phyloP scores from a whole-genome alignment of 2,797 vertebrate species.

The Eupleurogrammus muticus region DNA sequence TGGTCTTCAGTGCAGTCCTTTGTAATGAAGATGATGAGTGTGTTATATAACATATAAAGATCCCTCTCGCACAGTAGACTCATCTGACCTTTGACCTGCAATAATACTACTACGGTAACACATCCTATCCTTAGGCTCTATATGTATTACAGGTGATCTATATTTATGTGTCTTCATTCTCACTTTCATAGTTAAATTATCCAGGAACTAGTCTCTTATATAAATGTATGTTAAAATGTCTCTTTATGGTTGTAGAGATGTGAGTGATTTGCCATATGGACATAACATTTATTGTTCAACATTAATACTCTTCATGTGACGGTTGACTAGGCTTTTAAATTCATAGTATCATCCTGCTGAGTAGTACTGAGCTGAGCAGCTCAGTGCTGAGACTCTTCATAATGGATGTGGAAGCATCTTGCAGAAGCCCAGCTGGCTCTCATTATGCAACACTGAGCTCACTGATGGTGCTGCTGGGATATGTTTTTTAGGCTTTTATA shows the following conservation, averaged over 20 bases:
- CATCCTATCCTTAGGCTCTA: not conserved
- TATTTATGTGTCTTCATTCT: not conserved
- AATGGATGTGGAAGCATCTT: conserved; percentile 10
- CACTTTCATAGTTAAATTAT: not conserved
- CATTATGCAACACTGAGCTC: conserved; percentile 30
- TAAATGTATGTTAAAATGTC: not conserved
- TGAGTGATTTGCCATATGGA: not conserved
- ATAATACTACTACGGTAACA: not conserved
- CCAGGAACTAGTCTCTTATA: not conserved
- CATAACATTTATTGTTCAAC: not conserved
- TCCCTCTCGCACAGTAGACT: not conserved
- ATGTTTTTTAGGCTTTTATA: not conserved
- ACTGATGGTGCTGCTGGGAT: not conserved
- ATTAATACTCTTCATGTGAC: not conserved
- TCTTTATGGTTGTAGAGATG: not conserved
- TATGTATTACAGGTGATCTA: not conserved
- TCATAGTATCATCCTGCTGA: not conserved
- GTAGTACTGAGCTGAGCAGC: not conserved
- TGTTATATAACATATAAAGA: conserved; percentile 44
- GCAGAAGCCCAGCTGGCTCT: conserved; percentile 27
- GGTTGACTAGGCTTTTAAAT: not conserved
- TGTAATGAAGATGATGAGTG: conserved; percentile 37
- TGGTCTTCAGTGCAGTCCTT: conserved; percentile 13
- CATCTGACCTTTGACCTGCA: conserved; percentile 4
- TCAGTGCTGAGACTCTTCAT: not conserved